These are phyloP conservation scores for Lordiphosa collinella DNA, from an alignment of 1,140 invertebrate species.

Conservation along the genomic window DNA sequence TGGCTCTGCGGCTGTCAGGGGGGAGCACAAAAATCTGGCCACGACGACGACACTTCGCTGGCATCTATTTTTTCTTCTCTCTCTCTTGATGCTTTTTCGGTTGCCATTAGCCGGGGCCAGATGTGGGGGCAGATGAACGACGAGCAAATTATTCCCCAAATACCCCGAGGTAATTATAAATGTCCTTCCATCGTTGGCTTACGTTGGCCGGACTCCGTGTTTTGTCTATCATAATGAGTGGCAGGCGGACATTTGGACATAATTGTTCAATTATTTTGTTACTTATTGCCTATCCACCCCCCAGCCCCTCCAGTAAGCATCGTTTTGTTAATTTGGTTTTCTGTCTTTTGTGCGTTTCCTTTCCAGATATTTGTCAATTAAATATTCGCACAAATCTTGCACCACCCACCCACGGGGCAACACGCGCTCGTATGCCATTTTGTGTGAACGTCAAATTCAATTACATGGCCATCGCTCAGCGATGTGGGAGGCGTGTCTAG, in stretches of 20 bases:
- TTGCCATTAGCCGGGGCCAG: constrained; percentile 49
- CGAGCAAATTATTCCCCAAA: constrained; percentile 74
- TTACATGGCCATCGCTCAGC: constrained; percentile 27
- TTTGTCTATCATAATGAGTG: constrained; percentile 79
- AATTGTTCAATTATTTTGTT: constrained; percentile 79
- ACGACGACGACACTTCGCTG: constrained; percentile 36
- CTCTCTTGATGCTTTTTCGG: not conserved
- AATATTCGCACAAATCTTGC: constrained; percentile 35
- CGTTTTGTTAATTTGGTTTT: constrained; percentile 23
- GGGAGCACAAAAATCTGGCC: constrained; percentile 42
- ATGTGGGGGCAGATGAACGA: too few species aligned
- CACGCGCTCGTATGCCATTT: constrained; percentile 38
- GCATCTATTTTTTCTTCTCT: constrained; percentile 14
- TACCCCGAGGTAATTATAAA: constrained; percentile 79
- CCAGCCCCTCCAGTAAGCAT: not conserved
- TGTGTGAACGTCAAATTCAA: constrained; percentile 66
- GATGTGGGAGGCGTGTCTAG: not conserved
- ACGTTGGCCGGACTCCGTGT: constrained; percentile 45
- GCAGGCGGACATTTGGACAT: constrained; percentile 78
- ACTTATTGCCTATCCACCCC: constrained; percentile 51
- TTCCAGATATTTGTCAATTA: constrained; percentile 52
- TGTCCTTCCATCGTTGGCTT: constrained; percentile 57
- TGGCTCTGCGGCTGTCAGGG: constrained; percentile 32
- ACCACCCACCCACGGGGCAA: constrained; percentile 18
- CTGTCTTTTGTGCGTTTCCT: constrained; percentile 23